Evolutionary conservation across 1,140 invertebrate species (phyloP).

Genomic region (Eubasilissa regina): DNA sequence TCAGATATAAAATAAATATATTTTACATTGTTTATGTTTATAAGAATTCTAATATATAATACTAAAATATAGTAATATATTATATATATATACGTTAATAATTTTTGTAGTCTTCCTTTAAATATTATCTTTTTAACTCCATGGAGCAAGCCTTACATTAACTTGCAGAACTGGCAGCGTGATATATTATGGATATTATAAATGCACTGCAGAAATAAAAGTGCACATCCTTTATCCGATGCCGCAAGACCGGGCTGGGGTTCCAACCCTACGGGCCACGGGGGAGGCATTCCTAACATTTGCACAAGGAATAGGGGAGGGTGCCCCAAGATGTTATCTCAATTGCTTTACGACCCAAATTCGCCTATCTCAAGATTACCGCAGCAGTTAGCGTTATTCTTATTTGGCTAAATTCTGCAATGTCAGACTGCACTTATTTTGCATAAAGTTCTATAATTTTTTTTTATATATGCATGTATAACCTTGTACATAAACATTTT

Average conservation of each 20-base stretch:
- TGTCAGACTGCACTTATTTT: not conserved
- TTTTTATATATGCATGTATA: not conserved
- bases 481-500: not conserved
- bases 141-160: no score
- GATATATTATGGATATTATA: not conserved
- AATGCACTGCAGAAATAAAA: constrained; percentile 33
- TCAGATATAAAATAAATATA: no score
- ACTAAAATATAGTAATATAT: no score
- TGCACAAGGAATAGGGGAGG: constrained; percentile 8
- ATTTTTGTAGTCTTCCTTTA: no score
- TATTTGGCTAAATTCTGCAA: not conserved
- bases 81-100: no score
- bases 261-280: not conserved
- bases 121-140: no score
- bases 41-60: no score
- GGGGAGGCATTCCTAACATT: constrained; percentile 30
- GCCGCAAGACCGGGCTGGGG: not conserved
- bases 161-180: not conserved
- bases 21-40: no score
- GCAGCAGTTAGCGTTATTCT: not conserved
- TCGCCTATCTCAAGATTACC: not conserved
- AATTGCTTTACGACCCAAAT: constrained; percentile 30
- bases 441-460: not conserved
- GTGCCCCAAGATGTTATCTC: constrained; percentile 11
- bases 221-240: constrained; percentile 22